Percentiles rank a stretch among this genome's conserved stretches.
phyloP scores from a whole-genome alignment of 2,888 invertebrate genomes.

The Lepidochrysops patricia region DNA sequence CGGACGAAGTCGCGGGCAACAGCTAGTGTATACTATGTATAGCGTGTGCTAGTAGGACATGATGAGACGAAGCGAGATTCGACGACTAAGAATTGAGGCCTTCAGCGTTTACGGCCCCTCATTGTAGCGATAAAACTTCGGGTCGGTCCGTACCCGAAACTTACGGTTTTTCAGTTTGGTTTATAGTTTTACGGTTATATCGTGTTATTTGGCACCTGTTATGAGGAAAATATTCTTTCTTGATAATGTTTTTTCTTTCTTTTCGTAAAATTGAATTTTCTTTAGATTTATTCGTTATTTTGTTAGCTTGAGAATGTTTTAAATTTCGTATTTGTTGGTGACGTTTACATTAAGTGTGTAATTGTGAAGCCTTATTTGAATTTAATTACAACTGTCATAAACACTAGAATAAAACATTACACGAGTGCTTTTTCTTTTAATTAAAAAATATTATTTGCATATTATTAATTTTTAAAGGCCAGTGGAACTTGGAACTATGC shows the following conservation, averaged over 20 bases:
- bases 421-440: background rate
- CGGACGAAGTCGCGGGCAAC: too few species aligned
- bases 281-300: too few species aligned
- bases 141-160: conserved; percentile 18
- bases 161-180: background rate
- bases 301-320: background rate
- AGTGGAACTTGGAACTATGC: too few species aligned
- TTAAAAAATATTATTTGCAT: background rate
- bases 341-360: too few species aligned
- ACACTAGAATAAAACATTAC: background rate
- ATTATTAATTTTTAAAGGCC: too few species aligned
- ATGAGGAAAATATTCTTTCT: background rate
- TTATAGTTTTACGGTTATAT: conserved; percentile 3
- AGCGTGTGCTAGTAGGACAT: too few species aligned
- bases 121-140: conserved; percentile 35
- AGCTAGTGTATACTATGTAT: too few species aligned
- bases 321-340: background rate
- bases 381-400: background rate
- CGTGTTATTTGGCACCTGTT: background rate
- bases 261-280: too few species aligned
- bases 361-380: background rate
- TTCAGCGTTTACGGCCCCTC: conserved; percentile 33
- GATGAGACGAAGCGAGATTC: too few species aligned
- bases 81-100: too few species aligned
- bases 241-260: background rate